Conservation (phyloP, 2,113 vertebrate genomes). For the Felis chaus region DNA sequence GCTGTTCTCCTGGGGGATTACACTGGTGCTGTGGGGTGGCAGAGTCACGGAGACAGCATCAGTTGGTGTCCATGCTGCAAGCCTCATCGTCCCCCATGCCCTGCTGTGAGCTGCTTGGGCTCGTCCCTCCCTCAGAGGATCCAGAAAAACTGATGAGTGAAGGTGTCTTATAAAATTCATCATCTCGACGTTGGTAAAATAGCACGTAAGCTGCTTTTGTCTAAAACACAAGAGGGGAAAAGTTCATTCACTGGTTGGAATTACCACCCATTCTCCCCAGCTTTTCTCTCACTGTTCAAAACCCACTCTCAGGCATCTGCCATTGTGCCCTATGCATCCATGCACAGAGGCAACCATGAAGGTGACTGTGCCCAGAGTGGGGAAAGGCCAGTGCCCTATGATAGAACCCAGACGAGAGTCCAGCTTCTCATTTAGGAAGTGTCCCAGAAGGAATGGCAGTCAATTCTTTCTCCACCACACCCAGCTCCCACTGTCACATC, state of each 20-base stretch:
- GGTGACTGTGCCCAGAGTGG: neutral
- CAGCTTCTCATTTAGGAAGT: neutral
- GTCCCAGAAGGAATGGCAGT: neutral
- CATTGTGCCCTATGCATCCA: neutral
- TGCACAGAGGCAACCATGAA: neutral
- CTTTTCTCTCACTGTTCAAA: neutral
- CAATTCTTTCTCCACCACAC: neutral
- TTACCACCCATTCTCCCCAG: neutral
- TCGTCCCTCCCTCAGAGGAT: conserved; percentile 77
- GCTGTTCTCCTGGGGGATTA: conserved; percentile 59
- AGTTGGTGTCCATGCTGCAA: conserved; percentile 96
- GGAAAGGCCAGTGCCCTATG: neutral
- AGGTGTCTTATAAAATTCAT: conserved; percentile 81
- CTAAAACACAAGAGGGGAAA: conserved; percentile 81
- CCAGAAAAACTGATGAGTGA: conserved; percentile 84
- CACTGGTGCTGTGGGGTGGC: neutral
- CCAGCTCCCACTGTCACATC: neutral
- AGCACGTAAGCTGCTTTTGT: conserved; percentile 97
- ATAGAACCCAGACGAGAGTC: neutral
- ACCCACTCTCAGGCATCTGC: neutral
- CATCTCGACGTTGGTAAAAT: conserved; percentile 94
- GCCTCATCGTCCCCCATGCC: conserved; percentile 84
- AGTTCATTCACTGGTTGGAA: neutral
- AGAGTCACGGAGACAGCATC: conserved; percentile 69
- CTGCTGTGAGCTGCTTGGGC: conserved; percentile 44